phyloP scores from a whole-genome alignment of 2,888 invertebrate species.

The Auanema freiburgensis region DNA sequence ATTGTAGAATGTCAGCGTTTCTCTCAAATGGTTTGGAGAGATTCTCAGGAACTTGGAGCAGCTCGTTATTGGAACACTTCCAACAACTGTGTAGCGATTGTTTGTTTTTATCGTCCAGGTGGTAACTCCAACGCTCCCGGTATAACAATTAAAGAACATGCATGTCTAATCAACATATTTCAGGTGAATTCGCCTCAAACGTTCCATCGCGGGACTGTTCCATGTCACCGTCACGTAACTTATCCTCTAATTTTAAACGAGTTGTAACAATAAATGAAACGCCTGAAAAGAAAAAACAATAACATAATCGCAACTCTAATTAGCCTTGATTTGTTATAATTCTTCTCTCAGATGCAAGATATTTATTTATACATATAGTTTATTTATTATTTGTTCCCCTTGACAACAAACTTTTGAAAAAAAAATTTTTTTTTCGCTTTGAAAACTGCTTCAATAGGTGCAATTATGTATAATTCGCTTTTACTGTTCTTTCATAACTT shows the following conservation, averaged over 20 bases:
- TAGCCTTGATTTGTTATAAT: neutral
- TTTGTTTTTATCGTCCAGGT: conserved; percentile 62
- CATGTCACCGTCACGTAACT: conserved; percentile 51
- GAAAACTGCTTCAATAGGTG: no score
- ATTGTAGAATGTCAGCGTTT: conserved; percentile 61
- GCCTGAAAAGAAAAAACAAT: neutral
- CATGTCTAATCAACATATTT: conserved; percentile 1
- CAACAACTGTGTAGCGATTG: conserved; percentile 60
- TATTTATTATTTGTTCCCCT: no score
- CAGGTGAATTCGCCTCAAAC: conserved; percentile 57
- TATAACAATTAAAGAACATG: neutral
- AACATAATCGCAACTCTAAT: neutral
- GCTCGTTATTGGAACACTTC: conserved; percentile 59
- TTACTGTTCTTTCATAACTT: no score
- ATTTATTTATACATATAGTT: no score
- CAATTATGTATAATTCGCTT: no score
- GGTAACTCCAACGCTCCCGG: conserved; percentile 63
- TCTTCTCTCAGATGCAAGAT: no score
- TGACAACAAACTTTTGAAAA: no score
- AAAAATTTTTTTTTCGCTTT: no score
- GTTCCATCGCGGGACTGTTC: conserved; percentile 51
- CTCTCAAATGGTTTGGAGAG: conserved; percentile 63
- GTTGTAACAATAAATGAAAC: conserved; percentile 41
- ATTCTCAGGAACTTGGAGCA: conserved; percentile 44
- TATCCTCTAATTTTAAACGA: conserved; percentile 53